Evolutionary conservation across 2,113 vertebrate genomes (phyloP), one percentile per base, ranked within the genome.

Genomic region (Canis aureus): DNA sequence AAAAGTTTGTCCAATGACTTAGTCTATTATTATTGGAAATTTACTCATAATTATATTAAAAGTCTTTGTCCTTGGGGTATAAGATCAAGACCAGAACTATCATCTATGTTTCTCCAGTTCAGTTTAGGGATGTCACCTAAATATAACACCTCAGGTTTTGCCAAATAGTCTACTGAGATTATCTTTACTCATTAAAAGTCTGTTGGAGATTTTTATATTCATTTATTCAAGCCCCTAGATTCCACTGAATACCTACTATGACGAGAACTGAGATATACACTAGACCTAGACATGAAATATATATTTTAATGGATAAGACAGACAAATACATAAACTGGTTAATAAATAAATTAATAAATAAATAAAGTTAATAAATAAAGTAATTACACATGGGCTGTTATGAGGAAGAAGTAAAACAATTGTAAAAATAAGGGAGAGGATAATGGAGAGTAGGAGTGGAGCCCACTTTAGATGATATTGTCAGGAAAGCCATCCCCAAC

Each of bases 291-390:
- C 0, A 23, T 82, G 16, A 16, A 74, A 73, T 80, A 43, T 60
- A 35, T 12, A 76, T 22, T 66, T 4, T 49, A 74, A 49, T 87
- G 23, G 22, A 43, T 66, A 57, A 79, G 3, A 55, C 5, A 27
- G 25, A 69, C 25, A 76, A 78, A 71, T 51, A 32, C 57, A 10
- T 49, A 62, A 86, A 57, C 9, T n/a, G 5, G 11, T 78, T 90
- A 74, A 94, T 29, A 53, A 91, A 66, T 27, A 57, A 76, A 91
- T n/a, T n/a, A n/a, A n/a, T n/a, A n/a, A n/a, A n/a, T n/a, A n/a
- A n/a, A n/a, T n/a, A n/a, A n/a, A n/a, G 11, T 78, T 90, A 74
- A 94, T 29, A 53, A 91, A 66, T 27, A 57, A 76, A 91, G n/a
- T 80, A 69, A 93, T 67, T 80, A 13, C 23, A 35, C 8, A 3